Conservation (phyloP, 1,140 invertebrate species). For the Hypothenemus hampei region DNA sequence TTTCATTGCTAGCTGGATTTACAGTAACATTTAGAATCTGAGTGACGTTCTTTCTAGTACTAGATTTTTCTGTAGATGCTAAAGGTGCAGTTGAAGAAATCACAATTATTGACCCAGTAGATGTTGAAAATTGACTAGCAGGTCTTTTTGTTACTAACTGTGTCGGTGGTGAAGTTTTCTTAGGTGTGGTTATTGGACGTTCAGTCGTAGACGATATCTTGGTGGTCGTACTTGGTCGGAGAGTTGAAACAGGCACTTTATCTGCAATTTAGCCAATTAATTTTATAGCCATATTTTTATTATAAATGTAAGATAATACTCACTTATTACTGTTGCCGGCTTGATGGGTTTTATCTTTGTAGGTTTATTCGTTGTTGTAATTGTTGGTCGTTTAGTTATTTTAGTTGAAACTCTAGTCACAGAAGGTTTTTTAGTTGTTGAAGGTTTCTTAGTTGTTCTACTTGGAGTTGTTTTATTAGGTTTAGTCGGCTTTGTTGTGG, state of each 20-base stretch:
- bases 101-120: constrained; percentile 6
- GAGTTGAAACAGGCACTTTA: too few species aligned
- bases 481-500: too few species aligned
- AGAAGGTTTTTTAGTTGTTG: constrained; percentile 44
- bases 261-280: too few species aligned
- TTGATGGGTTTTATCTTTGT: too few species aligned
- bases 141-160: constrained; percentile 39
- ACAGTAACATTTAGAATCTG: constrained; percentile 13
- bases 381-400: constrained; percentile 40
- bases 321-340: too few species aligned
- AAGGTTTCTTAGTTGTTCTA: constrained; percentile 43
- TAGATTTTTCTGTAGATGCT: constrained; percentile 17
- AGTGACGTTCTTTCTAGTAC: constrained; percentile 18
- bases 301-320: too few species aligned
- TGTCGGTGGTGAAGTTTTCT: constrained; percentile 27
- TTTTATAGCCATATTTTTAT: too few species aligned
- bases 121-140: constrained; percentile 29
- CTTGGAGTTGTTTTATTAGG: constrained; percentile 30
- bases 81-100: constrained; percentile 14
- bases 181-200: constrained; percentile 37
- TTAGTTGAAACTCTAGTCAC: too few species aligned
- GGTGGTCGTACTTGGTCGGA: constrained; percentile 22
- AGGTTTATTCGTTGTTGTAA: constrained; percentile 32
- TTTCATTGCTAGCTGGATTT: constrained; percentile 30
- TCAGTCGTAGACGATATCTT: constrained; percentile 42